Conservation (phyloP, 2,797 vertebrate genomes). For the Nasua narica region DNA sequence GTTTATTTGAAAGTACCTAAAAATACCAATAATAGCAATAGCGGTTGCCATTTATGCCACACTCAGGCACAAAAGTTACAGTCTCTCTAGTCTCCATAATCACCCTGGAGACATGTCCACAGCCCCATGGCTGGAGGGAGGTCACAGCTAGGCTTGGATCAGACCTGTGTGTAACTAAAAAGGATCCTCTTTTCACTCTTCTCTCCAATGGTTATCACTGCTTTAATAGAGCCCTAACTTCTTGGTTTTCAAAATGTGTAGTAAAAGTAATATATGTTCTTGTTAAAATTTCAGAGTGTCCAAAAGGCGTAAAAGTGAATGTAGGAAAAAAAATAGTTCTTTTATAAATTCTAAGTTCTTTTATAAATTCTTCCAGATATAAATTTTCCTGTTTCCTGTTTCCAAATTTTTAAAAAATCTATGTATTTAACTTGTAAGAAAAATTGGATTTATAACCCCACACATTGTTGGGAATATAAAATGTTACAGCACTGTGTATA, state of each 20-base stretch:
- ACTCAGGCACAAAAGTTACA: neutral
- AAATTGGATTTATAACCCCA: neutral
- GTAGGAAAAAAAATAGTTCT: neutral
- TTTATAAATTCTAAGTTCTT: neutral
- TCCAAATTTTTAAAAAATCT: neutral
- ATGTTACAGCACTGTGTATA: neutral
- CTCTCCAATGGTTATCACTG: neutral
- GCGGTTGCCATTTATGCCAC: neutral
- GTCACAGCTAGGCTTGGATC: neutral
- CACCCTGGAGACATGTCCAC: neutral
- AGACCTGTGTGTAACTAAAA: no score
- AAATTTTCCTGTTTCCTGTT: neutral
- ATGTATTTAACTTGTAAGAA: neutral
- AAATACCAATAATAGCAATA: neutral
- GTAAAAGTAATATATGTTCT: neutral
- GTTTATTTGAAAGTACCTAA: neutral
- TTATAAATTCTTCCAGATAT: neutral
- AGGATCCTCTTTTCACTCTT: neutral
- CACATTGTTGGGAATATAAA: neutral
- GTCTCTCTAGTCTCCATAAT: neutral
- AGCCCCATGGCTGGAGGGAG: neutral
- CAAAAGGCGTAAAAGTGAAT: neutral
- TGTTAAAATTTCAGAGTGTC: neutral
- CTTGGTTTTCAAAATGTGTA: neutral
- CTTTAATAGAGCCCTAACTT: neutral